These are phyloP conservation scores for Apamea sordens DNA, from an alignment of 2,888 invertebrate species.

Conservation along the genomic window DNA sequence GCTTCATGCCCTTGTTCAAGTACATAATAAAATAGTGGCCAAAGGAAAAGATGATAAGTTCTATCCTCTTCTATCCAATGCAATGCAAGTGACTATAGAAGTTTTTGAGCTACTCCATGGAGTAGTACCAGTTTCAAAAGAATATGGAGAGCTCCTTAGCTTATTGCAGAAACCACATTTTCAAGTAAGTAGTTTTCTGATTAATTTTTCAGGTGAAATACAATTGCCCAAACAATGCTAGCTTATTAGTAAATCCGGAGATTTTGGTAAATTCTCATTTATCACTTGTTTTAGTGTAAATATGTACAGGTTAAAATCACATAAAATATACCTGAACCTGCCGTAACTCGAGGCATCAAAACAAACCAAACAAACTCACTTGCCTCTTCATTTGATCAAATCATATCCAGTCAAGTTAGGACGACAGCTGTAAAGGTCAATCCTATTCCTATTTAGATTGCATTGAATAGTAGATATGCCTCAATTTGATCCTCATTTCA, in stretches of 20 bases:
- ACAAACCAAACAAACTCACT: not conserved
- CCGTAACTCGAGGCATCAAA: not conserved
- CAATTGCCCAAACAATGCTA: not conserved
- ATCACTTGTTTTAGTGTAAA: not conserved
- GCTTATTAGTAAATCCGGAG: not conserved
- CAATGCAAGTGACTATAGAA: conserved; percentile 95
- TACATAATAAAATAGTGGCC: conserved; percentile 96
- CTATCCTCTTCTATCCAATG: conserved; percentile 95
- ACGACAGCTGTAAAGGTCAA: not conserved
- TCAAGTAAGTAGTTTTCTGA: conserved; percentile 91
- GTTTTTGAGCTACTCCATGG: conserved; percentile 94
- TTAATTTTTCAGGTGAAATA: not conserved
- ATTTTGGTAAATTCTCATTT: not conserved
- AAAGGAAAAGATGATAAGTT: conserved; percentile 96
- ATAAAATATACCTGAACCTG: not conserved
- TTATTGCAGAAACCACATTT: conserved; percentile 96
- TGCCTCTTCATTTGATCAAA: not conserved
- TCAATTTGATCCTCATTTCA: not conserved
- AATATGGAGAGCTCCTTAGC: conserved; percentile 94
- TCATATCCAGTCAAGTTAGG: not conserved
- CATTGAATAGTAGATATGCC: not conserved
- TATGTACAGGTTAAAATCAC: not conserved
- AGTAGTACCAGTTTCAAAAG: conserved; percentile 92
- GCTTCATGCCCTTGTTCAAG: conserved; percentile 96
- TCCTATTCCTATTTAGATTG: not conserved